Percentiles rank a stretch among this genome's conserved stretches.
Conservation (phyloP, 1,140 invertebrate genomes). For the Drosophila aff. region DNA sequence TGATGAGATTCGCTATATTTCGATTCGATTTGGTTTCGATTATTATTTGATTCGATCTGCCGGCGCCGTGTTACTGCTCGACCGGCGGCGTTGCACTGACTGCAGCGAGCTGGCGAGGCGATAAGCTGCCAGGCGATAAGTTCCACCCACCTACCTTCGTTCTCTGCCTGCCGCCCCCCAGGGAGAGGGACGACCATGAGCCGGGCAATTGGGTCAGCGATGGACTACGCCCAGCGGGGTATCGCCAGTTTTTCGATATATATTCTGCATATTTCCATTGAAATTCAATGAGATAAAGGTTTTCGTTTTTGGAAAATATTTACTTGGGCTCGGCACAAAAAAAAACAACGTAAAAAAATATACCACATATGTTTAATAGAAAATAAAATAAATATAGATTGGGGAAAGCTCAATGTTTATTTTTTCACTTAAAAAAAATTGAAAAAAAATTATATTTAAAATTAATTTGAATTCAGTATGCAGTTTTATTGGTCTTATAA, state of each 20-base stretch:
- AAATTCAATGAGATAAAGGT: conserved; percentile 2
- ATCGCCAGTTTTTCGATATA: background rate
- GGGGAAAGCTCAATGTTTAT: background rate
- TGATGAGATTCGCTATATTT: background rate
- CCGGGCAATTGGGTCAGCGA: conserved; percentile 25
- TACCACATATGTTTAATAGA: too few relatives aligned
- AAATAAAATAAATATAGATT: background rate
- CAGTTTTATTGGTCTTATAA: too few relatives aligned
- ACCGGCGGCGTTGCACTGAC: conserved; percentile 31
- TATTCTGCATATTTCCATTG: background rate
- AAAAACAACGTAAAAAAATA: background rate
- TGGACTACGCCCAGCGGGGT: conserved; percentile 32
- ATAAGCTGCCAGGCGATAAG: conserved; percentile 12
- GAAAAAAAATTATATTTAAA: too few relatives aligned
- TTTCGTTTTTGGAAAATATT: background rate
- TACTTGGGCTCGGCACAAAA: background rate
- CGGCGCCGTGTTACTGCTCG: conserved; percentile 25
- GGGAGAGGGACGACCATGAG: background rate
- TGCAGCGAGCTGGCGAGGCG: conserved; percentile 17
- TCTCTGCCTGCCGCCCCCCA: conserved; percentile 30
- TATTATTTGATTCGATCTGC: conserved; percentile 3
- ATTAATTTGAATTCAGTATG: too few relatives aligned
- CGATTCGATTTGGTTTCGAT: background rate
- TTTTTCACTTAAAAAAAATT: too few relatives aligned
- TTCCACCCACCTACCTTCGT: conserved; percentile 21